These are phyloP conservation scores for Muricea muricata DNA, from an alignment of 92 coral and sea anemone genomes.

Conservation along the genomic window DNA sequence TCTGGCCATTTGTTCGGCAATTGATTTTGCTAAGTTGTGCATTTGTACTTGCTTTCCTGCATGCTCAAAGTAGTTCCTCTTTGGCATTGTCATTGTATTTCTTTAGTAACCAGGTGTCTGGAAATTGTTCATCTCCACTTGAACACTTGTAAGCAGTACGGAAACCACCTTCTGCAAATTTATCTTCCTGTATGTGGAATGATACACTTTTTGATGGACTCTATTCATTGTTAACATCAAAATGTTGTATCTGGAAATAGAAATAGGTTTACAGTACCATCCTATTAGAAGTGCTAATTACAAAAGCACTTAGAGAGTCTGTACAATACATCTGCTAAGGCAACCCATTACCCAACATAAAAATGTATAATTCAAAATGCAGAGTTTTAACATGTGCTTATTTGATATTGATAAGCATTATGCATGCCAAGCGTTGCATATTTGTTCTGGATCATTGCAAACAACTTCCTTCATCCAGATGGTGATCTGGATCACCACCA, in stretches of 20 bases:
- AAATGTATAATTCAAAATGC: no score
- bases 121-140: neutral
- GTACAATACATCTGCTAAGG: no score
- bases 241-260: neutral
- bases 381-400: no score
- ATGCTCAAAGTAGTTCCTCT: constrained; percentile 18
- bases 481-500: no score
- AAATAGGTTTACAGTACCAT: no score
- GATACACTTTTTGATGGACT: neutral
- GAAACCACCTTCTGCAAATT: constrained; percentile 14
- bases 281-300: no score
- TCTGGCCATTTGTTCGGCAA: neutral
- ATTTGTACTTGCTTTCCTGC: constrained; percentile 21
- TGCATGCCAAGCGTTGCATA: no score
- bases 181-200: neutral
- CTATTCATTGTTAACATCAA: neutral
- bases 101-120: constrained; percentile 8
- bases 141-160: constrained; percentile 15
- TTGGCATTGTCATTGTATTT: constrained; percentile 7
- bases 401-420: no score
- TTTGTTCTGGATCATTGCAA: no score
- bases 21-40: constrained; percentile 10
- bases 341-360: no score
- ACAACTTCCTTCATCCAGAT: no score
- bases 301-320: no score